Evolutionary conservation across 2,113 vertebrate species (phyloP), one percentile per base, ranked within the genome.

Genomic region (Artemisiospiza belli): DNA sequence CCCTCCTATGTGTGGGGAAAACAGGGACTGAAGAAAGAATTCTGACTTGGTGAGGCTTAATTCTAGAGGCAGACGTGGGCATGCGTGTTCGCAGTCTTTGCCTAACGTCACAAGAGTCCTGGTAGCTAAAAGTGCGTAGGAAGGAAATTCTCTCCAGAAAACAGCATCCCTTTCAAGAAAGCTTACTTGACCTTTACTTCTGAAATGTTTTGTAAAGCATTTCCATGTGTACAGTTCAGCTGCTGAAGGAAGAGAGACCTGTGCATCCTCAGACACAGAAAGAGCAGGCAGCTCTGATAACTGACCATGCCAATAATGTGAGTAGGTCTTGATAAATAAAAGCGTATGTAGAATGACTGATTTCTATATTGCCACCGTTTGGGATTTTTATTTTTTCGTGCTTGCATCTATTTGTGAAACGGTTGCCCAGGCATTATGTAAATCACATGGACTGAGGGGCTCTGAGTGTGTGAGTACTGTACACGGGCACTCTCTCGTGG

Each of bases 181-280:
- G 64, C 39, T 85, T 66, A 44, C 63, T 88, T 88, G 93, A 90
- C 85, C 82, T 94, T 90, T 94, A 88, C 35, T 93, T 90, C 74
- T 95, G 57, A 83, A 89, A 83, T 64, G n/a, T 88, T 94, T 93
- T 63, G 12, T 88, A n/a, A 59, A 75, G 44, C 24, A 44, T 77
- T 96, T 76, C 41, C 62, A 22, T 41, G 22, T 4, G 4, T 58
- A 51, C 43, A 81, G 73, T 59, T 95, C 31, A 52, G 68, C 51
- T 78, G 6, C 57, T 44, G 23, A 87, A 89, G 68, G 62, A 78
- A 81, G 47, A 69, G 31, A 51, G 59, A 44, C 49, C 77, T 37
- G 24, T 78, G 51, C n/a, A 61, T 41, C 74, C 74, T 0, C 47
- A 91, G 4, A 83, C 10, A 4, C 76, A 87, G 79, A 59, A 96